Evolutionary conservation across 2,888 invertebrate genomes (phyloP).

Genomic region (Agrotis ipsilon): DNA sequence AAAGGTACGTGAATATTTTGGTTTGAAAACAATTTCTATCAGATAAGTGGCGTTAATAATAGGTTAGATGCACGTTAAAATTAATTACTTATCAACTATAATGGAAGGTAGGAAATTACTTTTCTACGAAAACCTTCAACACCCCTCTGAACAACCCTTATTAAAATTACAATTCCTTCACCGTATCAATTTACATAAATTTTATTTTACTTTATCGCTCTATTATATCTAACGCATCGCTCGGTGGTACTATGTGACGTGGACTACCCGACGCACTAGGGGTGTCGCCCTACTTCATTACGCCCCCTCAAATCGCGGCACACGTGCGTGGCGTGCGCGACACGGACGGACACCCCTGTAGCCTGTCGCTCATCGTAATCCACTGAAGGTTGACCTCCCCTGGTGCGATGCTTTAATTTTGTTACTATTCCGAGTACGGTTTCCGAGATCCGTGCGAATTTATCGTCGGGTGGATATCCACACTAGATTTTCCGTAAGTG

Average conservation of each 20-base stretch:
- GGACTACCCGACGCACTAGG: conserved; percentile 65
- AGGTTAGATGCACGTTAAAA: neutral
- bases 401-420: conserved; percentile 59
- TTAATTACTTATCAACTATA: conserved; percentile 25
- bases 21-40: neutral
- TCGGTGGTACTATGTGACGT: conserved; percentile 45
- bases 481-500: neutral
- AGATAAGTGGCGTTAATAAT: conserved; percentile 3
- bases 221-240: conserved; percentile 62
- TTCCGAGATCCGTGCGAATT: conserved; percentile 30
- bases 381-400: conserved; percentile 77
- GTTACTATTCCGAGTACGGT: conserved; percentile 55
- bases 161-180: conserved; percentile 44
- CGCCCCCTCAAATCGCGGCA: conserved; percentile 82
- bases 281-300: conserved; percentile 88
- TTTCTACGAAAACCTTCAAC: conserved; percentile 16
- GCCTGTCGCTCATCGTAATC: conserved; percentile 76
- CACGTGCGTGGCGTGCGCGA: conserved; percentile 86
- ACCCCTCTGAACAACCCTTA: conserved; percentile 40
- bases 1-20: conserved; percentile 22
- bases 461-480: neutral
- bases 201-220: conserved; percentile 57
- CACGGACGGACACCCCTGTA: conserved; percentile 83
- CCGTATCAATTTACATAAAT: conserved; percentile 61
- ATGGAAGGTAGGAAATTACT: conserved; percentile 26